Base-by-base conservation (phyloP, 2,888 invertebrate genomes). In the Vanessa cardui region DNA sequence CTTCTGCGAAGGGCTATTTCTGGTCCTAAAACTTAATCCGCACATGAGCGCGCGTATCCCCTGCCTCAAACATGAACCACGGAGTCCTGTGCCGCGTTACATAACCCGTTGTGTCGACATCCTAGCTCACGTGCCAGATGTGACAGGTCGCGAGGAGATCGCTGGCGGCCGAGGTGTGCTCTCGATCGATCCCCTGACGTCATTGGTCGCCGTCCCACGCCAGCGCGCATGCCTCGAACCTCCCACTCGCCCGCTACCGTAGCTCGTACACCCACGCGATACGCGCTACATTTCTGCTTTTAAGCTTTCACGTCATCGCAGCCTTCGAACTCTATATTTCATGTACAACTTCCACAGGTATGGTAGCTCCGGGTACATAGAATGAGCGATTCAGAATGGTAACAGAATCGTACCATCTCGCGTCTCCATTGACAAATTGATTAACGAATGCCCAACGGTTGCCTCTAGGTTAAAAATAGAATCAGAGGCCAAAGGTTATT, bases 1-100 rank as follows among this genome's bases (percentile, higher is more conserved):
- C 95, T 97, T 98, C 94, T 98, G 98, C 94, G 97, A 98, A 95
- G 98, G 98, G 95, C 97, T 97, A 94, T 98, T 98, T 94, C 97
- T 96, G 92, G 98, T 98, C 94, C 96, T 97, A 96, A 97, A 97
- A 94, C 96, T 97, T 96, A 97, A 95, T 95, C 97, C 97, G 95
- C 96, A 97, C 98, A 98, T 98, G 96, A 96, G 96, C 96, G 93
- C 93, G 90, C 89, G 86, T 85, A 80, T 76, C 81, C 82, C 77
- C 77, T 70, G 73, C 80, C 78, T 71, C 79, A 76, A 85, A 84
- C 91, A 90, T 89, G 78, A 77, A 77, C 33, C 79, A 67, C 71
- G 71, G 64, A 66, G 71, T 73, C 70, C 60, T 70, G 66, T 63
- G 66, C 74, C 81, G 80, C 83, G 85, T 89, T 89, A 88, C 81